phyloP scores from a whole-genome alignment of 1,140 invertebrate genomes.

The Pseudomyrmex concolor region DNA sequence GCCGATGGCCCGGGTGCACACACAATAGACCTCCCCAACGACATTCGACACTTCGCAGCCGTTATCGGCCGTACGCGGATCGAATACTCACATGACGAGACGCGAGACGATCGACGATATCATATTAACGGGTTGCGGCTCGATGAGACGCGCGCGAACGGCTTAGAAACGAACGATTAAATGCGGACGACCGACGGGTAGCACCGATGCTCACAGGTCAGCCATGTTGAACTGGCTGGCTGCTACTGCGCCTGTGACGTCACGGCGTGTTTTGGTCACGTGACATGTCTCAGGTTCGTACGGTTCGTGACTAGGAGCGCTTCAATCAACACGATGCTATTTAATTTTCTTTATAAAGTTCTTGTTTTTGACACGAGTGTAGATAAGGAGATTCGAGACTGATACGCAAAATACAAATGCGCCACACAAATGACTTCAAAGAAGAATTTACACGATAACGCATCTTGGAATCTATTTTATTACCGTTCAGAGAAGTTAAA shows the following conservation, averaged over 20 bases:
- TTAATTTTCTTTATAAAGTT: not conserved
- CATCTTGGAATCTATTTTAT: too few relatives aligned
- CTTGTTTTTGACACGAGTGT: too few relatives aligned
- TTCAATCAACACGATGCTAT: not conserved
- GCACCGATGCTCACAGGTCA: slow-evolving; percentile 81
- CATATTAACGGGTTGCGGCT: slow-evolving; percentile 85
- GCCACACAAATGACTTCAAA: too few relatives aligned
- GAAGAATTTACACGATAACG: too few relatives aligned
- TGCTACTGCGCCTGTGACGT: slow-evolving; percentile 81
- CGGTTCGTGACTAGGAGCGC: not conserved
- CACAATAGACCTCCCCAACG: slow-evolving; percentile 24
- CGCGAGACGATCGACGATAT: slow-evolving; percentile 91
- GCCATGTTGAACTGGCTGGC: slow-evolving; percentile 83
- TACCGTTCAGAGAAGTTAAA: too few relatives aligned
- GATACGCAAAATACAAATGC: too few relatives aligned
- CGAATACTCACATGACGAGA: slow-evolving; percentile 90
- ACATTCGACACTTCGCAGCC: not conserved
- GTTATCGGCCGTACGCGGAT: not conserved
- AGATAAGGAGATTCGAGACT: too few relatives aligned
- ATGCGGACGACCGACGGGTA: slow-evolving; percentile 76
- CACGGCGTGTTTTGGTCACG: slow-evolving; percentile 83
- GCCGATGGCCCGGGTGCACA: slow-evolving; percentile 61
- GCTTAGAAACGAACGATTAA: slow-evolving; percentile 73
- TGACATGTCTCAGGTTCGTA: slow-evolving; percentile 73
- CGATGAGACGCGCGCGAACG: slow-evolving; percentile 67